Conservation (phyloP, 30 jellyfish, hydroid and myxozoan genomes). For the Turritopsis dohrnii region DNA sequence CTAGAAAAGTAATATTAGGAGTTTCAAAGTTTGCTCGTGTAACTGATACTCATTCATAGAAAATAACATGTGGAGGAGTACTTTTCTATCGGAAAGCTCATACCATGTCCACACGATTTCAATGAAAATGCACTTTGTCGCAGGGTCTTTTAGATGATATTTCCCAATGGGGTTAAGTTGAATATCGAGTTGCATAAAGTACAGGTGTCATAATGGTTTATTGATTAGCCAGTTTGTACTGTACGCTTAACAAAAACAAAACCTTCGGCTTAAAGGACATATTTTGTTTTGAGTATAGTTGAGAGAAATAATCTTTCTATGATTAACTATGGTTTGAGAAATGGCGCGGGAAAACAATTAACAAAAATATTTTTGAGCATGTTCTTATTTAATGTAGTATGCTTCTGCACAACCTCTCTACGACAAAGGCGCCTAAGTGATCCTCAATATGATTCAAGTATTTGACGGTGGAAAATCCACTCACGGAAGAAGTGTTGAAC, state of each 20-base stretch:
- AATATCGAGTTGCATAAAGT: not conserved
- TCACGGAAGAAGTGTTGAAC: too few species aligned
- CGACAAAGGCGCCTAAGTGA: not conserved
- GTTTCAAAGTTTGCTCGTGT: too few species aligned
- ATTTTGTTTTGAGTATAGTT: not conserved
- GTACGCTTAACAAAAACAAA: not conserved
- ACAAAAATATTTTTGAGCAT: not conserved
- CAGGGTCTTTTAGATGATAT: too few species aligned
- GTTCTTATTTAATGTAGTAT: not conserved
- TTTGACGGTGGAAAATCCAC: too few species aligned
- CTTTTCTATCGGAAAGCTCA: too few species aligned
- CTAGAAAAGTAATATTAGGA: too few species aligned
- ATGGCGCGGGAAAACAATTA: not conserved
- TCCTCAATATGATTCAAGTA: not conserved
- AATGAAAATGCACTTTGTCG: too few species aligned
- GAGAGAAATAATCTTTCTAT: too few species aligned
- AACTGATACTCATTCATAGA: too few species aligned
- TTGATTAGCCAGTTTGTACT: not conserved
- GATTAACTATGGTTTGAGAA: not conserved
- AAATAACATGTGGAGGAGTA: too few species aligned
- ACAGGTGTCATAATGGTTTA: not conserved
- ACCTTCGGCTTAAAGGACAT: not conserved
- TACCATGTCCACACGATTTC: too few species aligned
- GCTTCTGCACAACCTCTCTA: not conserved
- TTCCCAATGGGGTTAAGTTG: too few species aligned